These are phyloP conservation scores for Hirtodrosophila cameraria DNA, from an alignment of 2,888 invertebrate species.

Conservation along the genomic window DNA sequence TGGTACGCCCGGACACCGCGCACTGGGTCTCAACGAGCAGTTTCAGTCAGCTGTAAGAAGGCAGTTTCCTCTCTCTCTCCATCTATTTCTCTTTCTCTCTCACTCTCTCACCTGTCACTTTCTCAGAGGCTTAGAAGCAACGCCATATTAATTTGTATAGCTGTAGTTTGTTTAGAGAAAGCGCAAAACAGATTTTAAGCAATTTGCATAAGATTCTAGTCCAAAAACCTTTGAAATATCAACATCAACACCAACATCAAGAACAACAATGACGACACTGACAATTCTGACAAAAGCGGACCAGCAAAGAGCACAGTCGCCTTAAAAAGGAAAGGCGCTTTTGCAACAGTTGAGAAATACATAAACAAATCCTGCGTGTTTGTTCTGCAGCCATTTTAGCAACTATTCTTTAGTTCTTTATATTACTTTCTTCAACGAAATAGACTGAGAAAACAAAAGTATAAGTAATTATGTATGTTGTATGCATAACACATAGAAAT, in stretches of 20 bases:
- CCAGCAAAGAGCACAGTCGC: conserved; percentile 12
- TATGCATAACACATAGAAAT: conserved; percentile 43
- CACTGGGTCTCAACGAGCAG: conserved; percentile 85
- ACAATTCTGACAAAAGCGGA: conserved; percentile 15
- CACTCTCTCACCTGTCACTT: conserved; percentile 32
- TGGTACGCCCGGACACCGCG: conserved; percentile 84
- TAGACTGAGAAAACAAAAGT: conserved; percentile 78
- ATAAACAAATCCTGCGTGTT: conserved; percentile 19
- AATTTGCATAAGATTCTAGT: conserved; percentile 74
- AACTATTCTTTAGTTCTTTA: conserved; percentile 44
- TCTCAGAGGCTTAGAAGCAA: conserved; percentile 70
- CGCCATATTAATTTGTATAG: conserved; percentile 75
- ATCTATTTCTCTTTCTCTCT: conserved; percentile 17
- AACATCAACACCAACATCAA: conserved; percentile 8
- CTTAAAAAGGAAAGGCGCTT: conserved; percentile 24
- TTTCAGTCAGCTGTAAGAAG: conserved; percentile 84
- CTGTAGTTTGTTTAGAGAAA: conserved; percentile 70
- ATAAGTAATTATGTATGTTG: conserved; percentile 50
- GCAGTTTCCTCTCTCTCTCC: conserved; percentile 16
- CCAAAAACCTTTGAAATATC: conserved; percentile 52
- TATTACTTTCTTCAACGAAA: conserved; percentile 69
- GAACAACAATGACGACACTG: neutral
- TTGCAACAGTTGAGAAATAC: conserved; percentile 12
- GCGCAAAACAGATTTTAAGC: conserved; percentile 46
- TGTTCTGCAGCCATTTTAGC: conserved; percentile 37